Evolutionary conservation across 1,140 invertebrate species (phyloP), one percentile per base, ranked within the genome.

Genomic region (Vollenhovia emeryi): DNA sequence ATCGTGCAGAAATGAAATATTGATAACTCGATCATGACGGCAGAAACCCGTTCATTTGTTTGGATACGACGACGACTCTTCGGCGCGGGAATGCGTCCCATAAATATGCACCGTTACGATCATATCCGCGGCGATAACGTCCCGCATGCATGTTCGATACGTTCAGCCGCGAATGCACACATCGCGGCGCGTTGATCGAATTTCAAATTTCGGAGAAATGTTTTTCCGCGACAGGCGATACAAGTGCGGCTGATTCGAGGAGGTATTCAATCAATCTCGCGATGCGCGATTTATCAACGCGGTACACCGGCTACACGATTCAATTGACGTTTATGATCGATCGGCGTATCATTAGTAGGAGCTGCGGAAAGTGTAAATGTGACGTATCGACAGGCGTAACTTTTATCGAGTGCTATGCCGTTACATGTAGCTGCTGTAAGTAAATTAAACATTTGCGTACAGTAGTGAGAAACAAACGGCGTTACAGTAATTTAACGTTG

Each of bases 21-120:
- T 90, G 84, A 91, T 91, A 87, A 90, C 60, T 64, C 40, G 36
- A 30, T 69, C 78, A 50, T 43, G 43, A 45, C 50, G 71, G 43
- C 64, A 33, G 18, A 18, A 9, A 30, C 21, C 57, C 74, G 48
- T 64, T 73, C 80, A 64, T 89, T 91, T 87, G 78, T 91, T 87
- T 83, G 62, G 69, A 64, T 40, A n/a, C 78, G 82, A 90, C 79
- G 87, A 90, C 85, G 85, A 91, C 40, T 79, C 59, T 80, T 80
- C 45, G 85, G 64, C 69, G 86, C 33, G 33, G 30, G 55, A 79
- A 24, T 85, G 50, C 66, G 36, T 30, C 40, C 66, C 75, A 90
- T 90, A 91, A 90, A 90, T 90, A 90, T 90, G 86, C 89, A 88
- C 74, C 86, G 83, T 57, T 83, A 88, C 84, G 55, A 86, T 82